A percentile compares a stretch with the other conserved stretches of the same genome.
phyloP scores from a whole-genome alignment of 1,140 invertebrate genomes.

The Drosophila kurseongensis region DNA sequence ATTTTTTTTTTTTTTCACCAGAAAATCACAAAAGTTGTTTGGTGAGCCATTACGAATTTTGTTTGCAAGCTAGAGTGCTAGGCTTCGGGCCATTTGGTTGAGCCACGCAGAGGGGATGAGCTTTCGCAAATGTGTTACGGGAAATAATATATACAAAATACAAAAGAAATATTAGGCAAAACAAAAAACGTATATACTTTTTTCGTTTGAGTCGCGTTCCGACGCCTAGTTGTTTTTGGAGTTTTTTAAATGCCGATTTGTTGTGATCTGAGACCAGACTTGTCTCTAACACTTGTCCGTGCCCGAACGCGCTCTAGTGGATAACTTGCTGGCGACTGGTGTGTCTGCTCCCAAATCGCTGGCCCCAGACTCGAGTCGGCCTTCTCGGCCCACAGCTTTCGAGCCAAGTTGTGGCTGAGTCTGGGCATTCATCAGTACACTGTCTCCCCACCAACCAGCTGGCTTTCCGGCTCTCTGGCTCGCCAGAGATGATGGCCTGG shows the following conservation, averaged over 20 bases:
- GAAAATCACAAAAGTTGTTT: slow-evolving; percentile 7
- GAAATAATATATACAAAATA: slow-evolving; percentile 3
- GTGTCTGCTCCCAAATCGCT: slow-evolving; percentile 15
- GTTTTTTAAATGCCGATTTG: slow-evolving; percentile 6
- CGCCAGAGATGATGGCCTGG: not conserved
- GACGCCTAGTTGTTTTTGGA: slow-evolving; percentile 8
- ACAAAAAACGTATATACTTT: slow-evolving; percentile 4
- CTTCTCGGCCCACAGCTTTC: slow-evolving; percentile 33
- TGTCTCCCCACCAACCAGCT: not conserved
- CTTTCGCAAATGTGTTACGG: slow-evolving; percentile 5
- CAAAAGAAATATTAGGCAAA: slow-evolving; percentile 10
- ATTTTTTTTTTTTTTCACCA: not conserved
- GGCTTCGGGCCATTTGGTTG: not conserved
- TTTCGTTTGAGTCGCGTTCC: slow-evolving; percentile 39
- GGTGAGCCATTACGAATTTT: not conserved
- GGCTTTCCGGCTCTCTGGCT: not conserved
- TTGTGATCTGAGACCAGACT: slow-evolving; percentile 29
- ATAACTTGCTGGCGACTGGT: slow-evolving; percentile 72
- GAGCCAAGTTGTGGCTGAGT: slow-evolving; percentile 26
- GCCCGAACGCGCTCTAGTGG: slow-evolving; percentile 68
- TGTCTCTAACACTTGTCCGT: slow-evolving; percentile 56
- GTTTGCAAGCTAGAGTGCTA: not conserved
- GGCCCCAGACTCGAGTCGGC: slow-evolving; percentile 13
- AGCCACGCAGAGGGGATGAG: slow-evolving; percentile 6
- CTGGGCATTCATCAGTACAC: not conserved